A percentile compares a stretch with the other conserved stretches of the same genome.
Conservation (phyloP, 1,140 invertebrate species). For the Sitophilus oryzae region DNA sequence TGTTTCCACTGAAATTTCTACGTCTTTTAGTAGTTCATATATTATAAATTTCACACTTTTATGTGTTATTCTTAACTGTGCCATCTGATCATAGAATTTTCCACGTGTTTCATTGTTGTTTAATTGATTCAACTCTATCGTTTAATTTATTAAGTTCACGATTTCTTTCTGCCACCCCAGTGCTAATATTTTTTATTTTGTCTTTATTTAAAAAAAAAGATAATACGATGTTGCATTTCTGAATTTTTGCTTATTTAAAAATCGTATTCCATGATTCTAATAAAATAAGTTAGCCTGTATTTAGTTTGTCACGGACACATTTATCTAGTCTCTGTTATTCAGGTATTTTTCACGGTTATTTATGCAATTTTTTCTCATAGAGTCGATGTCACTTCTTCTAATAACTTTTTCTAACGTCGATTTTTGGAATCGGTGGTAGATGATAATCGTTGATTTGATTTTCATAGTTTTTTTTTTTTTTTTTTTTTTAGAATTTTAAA, state of each 20-base stretch:
- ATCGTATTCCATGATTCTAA: background rate
- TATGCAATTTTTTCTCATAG: conserved; percentile 87
- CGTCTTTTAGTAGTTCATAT: background rate
- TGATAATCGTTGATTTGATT: conserved; percentile 58
- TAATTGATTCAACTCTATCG: conserved; percentile 80
- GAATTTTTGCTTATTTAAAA: background rate
- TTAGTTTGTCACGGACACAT: conserved; percentile 62
- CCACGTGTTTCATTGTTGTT: conserved; percentile 90
- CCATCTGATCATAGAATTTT: conserved; percentile 79
- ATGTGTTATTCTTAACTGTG: conserved; percentile 74
- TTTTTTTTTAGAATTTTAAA: conserved; percentile 56
- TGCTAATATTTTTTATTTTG: conserved; percentile 65
- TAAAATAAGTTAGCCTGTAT: conserved; percentile 45
- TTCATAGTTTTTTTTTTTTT: conserved; percentile 79
- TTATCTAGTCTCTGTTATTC: conserved; percentile 78
- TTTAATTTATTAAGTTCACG: conserved; percentile 72
- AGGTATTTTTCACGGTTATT: conserved; percentile 78
- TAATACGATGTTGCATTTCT: conserved; percentile 58
- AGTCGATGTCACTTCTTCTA: conserved; percentile 66
- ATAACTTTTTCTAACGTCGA: conserved; percentile 72
- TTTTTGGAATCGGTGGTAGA: conserved; percentile 60
- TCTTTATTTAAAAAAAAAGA: conserved; percentile 60
- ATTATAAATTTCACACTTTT: background rate
- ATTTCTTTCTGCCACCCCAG: conserved; percentile 76
- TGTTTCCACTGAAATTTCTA: too few species aligned